Evolutionary conservation across 2,113 vertebrate species (phyloP), one percentile per base, ranked within the genome.

Genomic region (Triplophysa dalaica): DNA sequence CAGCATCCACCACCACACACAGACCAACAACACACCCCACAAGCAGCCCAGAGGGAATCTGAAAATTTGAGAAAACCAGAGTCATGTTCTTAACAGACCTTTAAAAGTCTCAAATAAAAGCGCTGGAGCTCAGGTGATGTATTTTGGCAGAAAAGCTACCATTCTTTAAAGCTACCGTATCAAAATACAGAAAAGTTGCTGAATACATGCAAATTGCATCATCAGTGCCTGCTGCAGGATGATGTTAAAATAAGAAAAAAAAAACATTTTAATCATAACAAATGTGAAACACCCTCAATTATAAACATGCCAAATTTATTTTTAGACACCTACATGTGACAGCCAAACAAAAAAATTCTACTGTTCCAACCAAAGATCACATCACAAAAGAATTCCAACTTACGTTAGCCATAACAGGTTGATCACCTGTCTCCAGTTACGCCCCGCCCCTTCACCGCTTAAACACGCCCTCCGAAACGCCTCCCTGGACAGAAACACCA

Each of bases 391-490:
- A 52, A 19, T 16, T 19, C 45, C 22, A 64, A 91, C 96, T 94
- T 89, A 98, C 97, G 93, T 95, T 82, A 99, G 85, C 98, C 98
- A 99, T 24, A 98, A 79, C 0, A 99, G 93, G 88, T 98, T 97
- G 84, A 98, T 88, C 19, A 94, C 92, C 90, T 96, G 94, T 84
- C 90, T 93, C 97, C 97, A 99, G 82, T 95, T 95, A 83, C 92
- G 91, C 84, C 92, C 93, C 21, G 87, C 11, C 19, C 89, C 88
- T 1, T 85, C 89, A 8, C 94, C 93, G 77, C 96, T 99, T 79
- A 99, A 86, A 88, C 98, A 99, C 11, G 97, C 96, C 90, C 93
- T 97, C 48, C 97, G 92, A 87, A 99, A 99, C 0, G 97, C 96
- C 80, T 99, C 98, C 87, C 98, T 94, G 82, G 97, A 96, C 33